These are phyloP conservation scores for Agrotis exclamationis DNA, from an alignment of 2,888 invertebrate genomes.

Conservation along the genomic window DNA sequence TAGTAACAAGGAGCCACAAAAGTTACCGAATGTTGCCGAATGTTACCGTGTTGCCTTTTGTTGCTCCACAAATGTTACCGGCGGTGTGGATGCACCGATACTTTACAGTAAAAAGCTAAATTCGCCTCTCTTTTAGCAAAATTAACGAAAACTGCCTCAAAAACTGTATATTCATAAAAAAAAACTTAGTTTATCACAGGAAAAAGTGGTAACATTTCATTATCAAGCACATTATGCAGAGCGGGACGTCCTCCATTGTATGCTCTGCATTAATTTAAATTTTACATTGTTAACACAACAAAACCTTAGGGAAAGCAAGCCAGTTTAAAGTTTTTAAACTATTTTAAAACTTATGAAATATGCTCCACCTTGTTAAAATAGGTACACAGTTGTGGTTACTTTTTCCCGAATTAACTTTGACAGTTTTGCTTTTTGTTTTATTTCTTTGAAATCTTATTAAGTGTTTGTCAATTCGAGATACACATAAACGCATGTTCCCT, in stretches of 20 bases:
- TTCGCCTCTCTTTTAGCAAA: background rate
- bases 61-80: no score
- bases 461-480: no score
- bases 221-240: constrained; percentile 25
- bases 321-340: constrained; percentile 23
- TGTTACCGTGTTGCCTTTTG: no score
- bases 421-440: constrained; percentile 20
- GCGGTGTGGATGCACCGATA: no score
- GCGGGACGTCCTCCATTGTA: constrained; percentile 38
- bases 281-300: constrained; percentile 51
- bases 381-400: background rate
- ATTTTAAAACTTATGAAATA: constrained; percentile 13
- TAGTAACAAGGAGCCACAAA: no score
- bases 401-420: constrained; percentile 10
- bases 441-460: background rate
- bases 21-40: no score
- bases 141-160: background rate
- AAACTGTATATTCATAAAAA: constrained; percentile 6
- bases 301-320: constrained; percentile 11
- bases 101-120: background rate
- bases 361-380: background rate
- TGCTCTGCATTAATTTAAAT: constrained; percentile 37
- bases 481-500: no score
- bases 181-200: constrained; percentile 13
- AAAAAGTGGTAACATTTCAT: constrained; percentile 31